Percentiles rank a stretch among this genome's conserved stretches.
Evolutionary conservation across 2,888 invertebrate species (phyloP).

Genomic region (Stenotaenia linearis): DNA sequence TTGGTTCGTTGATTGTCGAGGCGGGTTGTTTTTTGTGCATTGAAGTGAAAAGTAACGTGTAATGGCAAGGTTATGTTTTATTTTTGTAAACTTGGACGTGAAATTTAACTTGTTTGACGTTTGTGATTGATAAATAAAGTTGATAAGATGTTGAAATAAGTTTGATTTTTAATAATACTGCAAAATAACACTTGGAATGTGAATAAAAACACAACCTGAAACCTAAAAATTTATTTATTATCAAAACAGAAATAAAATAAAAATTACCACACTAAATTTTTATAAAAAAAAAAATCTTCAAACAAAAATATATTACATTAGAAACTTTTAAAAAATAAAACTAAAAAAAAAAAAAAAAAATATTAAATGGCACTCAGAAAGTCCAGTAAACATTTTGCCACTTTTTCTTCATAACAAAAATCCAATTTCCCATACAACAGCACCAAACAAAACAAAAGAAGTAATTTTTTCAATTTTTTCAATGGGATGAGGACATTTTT

Average conservation of each 20-base stretch:
- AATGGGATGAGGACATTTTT: not conserved
- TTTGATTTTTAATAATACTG: too few species aligned
- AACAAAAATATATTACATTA: not conserved
- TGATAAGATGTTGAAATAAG: too few species aligned
- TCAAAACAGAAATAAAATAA: too few species aligned
- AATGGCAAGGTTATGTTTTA: too few species aligned
- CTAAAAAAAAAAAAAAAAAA: not conserved
- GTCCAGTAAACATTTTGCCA: not conserved
- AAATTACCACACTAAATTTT: too few species aligned
- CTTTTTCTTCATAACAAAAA: too few species aligned
- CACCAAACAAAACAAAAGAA: not conserved
- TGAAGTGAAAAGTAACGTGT: not conserved
- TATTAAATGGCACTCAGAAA: not conserved
- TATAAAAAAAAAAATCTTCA: not conserved
- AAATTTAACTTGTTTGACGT: too few species aligned
- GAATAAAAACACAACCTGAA: not conserved
- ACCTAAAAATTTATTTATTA: not conserved
- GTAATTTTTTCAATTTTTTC: too few species aligned
- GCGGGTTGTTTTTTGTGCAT: too few species aligned
- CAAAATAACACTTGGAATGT: too few species aligned
- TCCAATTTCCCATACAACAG: not conserved
- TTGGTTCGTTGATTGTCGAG: not conserved
- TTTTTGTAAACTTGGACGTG: not conserved
- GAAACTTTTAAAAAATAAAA: not conserved
- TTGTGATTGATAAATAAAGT: too few species aligned